These are phyloP conservation scores for Mormyrus lacerda DNA, from an alignment of 2,113 vertebrate genomes.

Conservation along the genomic window DNA sequence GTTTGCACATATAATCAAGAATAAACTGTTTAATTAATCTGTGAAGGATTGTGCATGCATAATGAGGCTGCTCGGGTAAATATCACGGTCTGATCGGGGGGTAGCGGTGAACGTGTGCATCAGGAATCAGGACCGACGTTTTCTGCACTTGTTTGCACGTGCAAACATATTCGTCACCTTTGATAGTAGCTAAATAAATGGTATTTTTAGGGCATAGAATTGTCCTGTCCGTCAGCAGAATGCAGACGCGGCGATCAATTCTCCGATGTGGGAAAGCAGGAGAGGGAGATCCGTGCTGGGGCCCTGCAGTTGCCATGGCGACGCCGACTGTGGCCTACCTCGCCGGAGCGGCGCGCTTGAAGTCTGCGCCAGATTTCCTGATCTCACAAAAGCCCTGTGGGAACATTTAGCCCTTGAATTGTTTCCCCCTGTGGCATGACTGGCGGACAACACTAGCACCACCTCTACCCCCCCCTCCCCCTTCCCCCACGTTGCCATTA, in stretches of 20 bases:
- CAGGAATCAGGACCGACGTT: constrained; percentile 6
- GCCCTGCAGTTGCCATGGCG: constrained; percentile 45
- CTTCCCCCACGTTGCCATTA: neutral
- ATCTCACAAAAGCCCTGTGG: constrained; percentile 42
- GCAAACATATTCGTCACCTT: constrained; percentile 13
- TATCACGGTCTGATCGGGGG: constrained; percentile 33
- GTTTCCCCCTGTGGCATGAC: constrained; percentile 26
- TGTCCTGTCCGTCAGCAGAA: constrained; percentile 20
- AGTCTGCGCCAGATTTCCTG: constrained; percentile 42
- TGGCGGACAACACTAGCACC: constrained; percentile 9
- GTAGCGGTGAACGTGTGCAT: constrained; percentile 25
- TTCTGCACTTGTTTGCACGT: constrained; percentile 4
- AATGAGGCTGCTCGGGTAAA: constrained; percentile 25
- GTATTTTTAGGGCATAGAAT: constrained; percentile 26
- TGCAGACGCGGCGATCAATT: constrained; percentile 28
- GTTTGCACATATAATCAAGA: constrained; percentile 16
- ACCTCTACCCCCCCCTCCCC: neutral
- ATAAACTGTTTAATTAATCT: constrained; percentile 24
- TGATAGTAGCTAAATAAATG: constrained; percentile 21
- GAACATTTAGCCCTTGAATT: constrained; percentile 34
- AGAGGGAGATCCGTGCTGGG: constrained; percentile 28
- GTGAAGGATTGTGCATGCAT: constrained; percentile 14
- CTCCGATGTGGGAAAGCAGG: constrained; percentile 16
- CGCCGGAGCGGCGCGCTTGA: constrained; percentile 27
- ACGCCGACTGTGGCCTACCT: constrained; percentile 34